Evolutionary conservation across 2,797 vertebrate species (phyloP), one percentile per base, ranked within the genome.

Genomic region (Phyllotis vaccarum): DNA sequence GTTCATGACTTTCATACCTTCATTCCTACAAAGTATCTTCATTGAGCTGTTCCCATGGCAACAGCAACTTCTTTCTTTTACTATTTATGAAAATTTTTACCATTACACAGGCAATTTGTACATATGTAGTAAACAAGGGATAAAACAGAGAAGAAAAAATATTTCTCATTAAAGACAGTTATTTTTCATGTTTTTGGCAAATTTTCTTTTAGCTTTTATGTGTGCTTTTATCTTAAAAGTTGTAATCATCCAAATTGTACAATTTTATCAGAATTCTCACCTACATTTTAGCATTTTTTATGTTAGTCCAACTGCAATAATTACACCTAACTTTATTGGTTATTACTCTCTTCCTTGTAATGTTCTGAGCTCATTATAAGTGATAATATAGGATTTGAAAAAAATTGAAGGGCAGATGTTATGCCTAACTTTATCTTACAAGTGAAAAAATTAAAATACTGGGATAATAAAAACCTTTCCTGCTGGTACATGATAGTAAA

Each of bases 141-240:
- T 82, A 85, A 54, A 72, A 68, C 10, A 74, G 24, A 81, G 83
- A 86, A 89, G 46, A 86, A 74, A 49, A 34, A 86, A 56, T 56
- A 5, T 2, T 4, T 86, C 56, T 29, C 27, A n/a, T 82, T 93
- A 95, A 90, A 91, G 52, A 11, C 66, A 90, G 94, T 82, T 17
- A 12, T 82, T 64, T 29, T 79, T 93, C 90, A 94, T 95, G 81
- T 75, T 93, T 93, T 94, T 90, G 76, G 17, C 13, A 56, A 79
- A 74, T 79, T 87, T 95, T 79, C 68, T 93, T 14, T 27, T 14
- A 85, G 43, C 81, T 80, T 95, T 88, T 83, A 70, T 31, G 12
- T 72, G 89, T 86, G 3, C 6, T 40, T 96, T 95, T 82, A 90
- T 86, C 82, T 92, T 80, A 89, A 85, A 5, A 66, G 24, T 95